Conservation (phyloP, 1,140 invertebrate genomes). For the Andrena cerasifolii region DNA sequence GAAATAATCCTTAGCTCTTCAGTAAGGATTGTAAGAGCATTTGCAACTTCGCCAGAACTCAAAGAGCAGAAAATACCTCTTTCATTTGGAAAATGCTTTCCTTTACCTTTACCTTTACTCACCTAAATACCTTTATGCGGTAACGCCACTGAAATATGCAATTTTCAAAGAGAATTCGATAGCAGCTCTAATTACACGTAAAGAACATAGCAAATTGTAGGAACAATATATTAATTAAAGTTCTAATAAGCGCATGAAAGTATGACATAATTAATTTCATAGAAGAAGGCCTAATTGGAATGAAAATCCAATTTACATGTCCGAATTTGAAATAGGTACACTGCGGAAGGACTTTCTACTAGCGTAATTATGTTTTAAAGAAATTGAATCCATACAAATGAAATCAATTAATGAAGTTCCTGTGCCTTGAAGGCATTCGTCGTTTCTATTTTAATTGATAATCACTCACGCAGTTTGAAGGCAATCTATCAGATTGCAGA, state of each 20-base stretch:
- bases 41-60: constrained; percentile 23
- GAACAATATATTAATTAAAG: no score
- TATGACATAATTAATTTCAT: no score
- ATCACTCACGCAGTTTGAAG: background rate
- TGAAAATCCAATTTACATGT: no score
- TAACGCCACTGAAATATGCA: no score
- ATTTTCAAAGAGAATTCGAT: constrained; percentile 7
- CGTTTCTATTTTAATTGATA: constrained; percentile 24
- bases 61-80: constrained; percentile 28
- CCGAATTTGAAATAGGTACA: no score
- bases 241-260: no score
- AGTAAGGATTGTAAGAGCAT: constrained; percentile 21
- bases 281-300: no score
- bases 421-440: constrained; percentile 4
- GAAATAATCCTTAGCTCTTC: constrained; percentile 56
- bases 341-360: no score
- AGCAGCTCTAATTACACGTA: constrained; percentile 6
- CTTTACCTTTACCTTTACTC: constrained; percentile 18
- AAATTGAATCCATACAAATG: background rate
- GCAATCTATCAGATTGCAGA: constrained; percentile 18
- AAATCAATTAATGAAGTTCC: background rate
- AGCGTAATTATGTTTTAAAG: no score
- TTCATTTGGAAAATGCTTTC: background rate
- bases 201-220: no score
- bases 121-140: constrained; percentile 10